A percentile compares a stretch with the other conserved stretches of the same genome.
Conservation (phyloP, 2,797 vertebrate genomes). For the Coreius guichenoti region DNA sequence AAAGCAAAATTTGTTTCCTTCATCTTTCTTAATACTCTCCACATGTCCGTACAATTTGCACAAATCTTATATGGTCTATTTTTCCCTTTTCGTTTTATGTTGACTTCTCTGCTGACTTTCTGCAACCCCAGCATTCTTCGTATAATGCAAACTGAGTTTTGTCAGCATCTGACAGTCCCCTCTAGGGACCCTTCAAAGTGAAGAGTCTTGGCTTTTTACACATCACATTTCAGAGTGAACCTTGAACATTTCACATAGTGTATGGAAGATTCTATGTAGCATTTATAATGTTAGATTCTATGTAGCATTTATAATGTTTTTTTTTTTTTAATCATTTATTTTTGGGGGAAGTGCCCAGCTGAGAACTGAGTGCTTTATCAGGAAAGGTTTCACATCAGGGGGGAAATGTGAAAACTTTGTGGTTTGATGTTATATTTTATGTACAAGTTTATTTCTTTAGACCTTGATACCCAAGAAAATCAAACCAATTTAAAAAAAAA, state of each 20-base stretch:
- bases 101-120: constrained; percentile 72
- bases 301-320: constrained; percentile 46
- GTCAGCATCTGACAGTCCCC: constrained; percentile 60
- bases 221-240: constrained; percentile 54
- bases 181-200: constrained; percentile 63
- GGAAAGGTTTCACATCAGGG: constrained; percentile 3
- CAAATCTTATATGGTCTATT: constrained; percentile 58
- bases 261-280: constrained; percentile 41
- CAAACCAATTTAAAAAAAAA: constrained; percentile 7
- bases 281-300: constrained; percentile 46
- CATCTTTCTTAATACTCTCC: constrained; percentile 46
- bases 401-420: neutral
- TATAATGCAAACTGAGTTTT: constrained; percentile 65
- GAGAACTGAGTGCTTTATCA: constrained; percentile 20
- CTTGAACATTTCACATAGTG: constrained; percentile 45
- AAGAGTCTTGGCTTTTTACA: constrained; percentile 54
- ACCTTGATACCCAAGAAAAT: neutral
- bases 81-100: constrained; percentile 68
- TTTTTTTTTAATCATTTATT: constrained; percentile 2
- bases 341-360: neutral
- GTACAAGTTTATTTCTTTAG: constrained; percentile 1
- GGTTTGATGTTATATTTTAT: neutral
- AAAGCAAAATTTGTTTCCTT: constrained; percentile 16
- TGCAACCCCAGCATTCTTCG: constrained; percentile 69
- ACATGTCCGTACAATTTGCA: constrained; percentile 59